These are phyloP conservation scores for Dromaius novaehollandiae DNA, from an alignment of 2,113 vertebrate genomes.

Conservation along the genomic window DNA sequence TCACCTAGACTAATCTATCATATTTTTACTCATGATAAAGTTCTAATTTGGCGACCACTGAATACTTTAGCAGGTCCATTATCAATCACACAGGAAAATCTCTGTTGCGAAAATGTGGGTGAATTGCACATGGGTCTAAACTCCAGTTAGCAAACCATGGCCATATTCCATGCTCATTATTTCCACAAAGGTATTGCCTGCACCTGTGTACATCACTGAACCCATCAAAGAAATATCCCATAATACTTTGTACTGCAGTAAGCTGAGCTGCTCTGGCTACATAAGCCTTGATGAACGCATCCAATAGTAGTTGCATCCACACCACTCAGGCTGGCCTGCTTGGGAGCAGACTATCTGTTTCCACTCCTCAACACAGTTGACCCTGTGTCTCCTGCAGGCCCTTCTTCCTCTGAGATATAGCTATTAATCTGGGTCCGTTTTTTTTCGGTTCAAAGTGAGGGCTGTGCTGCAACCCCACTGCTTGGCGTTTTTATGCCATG, in stretches of 20 bases:
- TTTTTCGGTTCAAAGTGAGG: neutral
- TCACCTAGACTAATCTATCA: neutral
- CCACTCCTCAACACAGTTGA: neutral
- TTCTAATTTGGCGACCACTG: neutral
- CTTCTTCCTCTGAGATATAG: neutral
- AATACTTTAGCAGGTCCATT: neutral
- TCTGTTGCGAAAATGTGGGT: neutral
- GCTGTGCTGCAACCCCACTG: neutral
- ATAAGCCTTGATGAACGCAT: neutral
- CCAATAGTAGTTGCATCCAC: neutral
- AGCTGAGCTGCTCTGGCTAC: neutral
- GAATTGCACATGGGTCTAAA: neutral
- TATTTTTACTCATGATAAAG: neutral
- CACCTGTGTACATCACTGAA: fast-evolving
- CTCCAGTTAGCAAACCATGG: neutral
- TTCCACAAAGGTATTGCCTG: neutral
- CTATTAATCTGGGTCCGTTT: neutral
- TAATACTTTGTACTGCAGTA: neutral
- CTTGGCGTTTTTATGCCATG: neutral
- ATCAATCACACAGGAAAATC: neutral
- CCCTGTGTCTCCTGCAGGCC: neutral
- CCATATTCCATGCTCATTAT: neutral
- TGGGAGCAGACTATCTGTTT: neutral
- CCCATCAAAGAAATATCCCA: neutral
- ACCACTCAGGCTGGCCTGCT: neutral